A percentile compares a stretch with the other conserved stretches of the same genome.
Conservation (phyloP, 1,140 invertebrate species). For the Cecropterus lyciades region DNA sequence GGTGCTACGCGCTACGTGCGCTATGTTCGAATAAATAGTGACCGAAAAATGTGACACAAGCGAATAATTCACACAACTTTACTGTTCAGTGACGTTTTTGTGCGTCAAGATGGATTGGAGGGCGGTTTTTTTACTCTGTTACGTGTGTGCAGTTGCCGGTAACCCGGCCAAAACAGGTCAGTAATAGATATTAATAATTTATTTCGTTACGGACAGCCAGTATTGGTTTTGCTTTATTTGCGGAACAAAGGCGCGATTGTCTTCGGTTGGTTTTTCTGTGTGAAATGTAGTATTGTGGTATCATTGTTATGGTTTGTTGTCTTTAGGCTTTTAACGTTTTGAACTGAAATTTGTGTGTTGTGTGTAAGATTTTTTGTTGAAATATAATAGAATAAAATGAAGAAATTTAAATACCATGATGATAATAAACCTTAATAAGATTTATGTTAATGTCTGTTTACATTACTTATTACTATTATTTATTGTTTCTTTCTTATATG, state of each 20-base stretch:
- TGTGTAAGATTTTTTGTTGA: not conserved
- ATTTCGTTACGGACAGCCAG: constrained; percentile 47
- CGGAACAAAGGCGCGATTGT: constrained; percentile 45
- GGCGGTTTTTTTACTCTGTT: constrained; percentile 43
- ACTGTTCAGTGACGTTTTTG: constrained; percentile 40
- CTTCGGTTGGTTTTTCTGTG: constrained; percentile 24
- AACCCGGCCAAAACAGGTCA: constrained; percentile 77
- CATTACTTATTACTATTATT: too few relatives aligned
- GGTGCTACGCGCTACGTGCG: constrained; percentile 44
- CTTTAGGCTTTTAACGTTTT: not conserved
- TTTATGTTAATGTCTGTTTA: too few relatives aligned
- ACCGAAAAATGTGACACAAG: constrained; percentile 57
- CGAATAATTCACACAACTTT: constrained; percentile 43
- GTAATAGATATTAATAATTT: constrained; percentile 61
- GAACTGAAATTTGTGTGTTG: not conserved
- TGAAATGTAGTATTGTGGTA: not conserved
- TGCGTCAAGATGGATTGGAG: constrained; percentile 63
- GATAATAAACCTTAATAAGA: too few relatives aligned
- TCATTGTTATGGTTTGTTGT: constrained; percentile 10
- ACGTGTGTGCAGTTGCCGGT: constrained; percentile 45
- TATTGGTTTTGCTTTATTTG: constrained; percentile 45
- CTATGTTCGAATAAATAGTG: constrained; percentile 35
- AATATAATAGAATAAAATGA: too few relatives aligned
- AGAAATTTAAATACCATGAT: too few relatives aligned
- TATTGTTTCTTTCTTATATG: too few relatives aligned